These are phyloP conservation scores for Matsumyia berberina DNA, from an alignment of 2,888 invertebrate species.

Conservation along the genomic window DNA sequence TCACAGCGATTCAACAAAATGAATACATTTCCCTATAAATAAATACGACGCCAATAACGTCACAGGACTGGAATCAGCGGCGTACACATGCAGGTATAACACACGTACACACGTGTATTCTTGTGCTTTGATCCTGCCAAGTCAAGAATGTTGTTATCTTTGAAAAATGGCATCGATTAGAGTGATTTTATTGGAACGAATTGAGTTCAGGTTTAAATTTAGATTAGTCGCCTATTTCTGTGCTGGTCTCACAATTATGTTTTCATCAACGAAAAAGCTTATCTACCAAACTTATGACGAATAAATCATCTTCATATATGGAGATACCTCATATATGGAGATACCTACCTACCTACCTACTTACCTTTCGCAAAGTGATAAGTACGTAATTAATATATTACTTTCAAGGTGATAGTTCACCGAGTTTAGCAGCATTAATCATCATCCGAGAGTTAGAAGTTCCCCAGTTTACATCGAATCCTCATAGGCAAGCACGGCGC, in stretches of 20 bases:
- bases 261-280: too few species aligned
- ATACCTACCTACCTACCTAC: too few species aligned
- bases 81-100: neutral
- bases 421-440: too few species aligned
- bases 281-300: too few species aligned
- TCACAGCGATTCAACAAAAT: neutral
- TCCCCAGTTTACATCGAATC: neutral
- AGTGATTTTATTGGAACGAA: neutral
- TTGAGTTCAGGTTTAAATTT: neutral
- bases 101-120: neutral
- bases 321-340: too few species aligned
- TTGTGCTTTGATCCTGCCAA: slow-evolving; percentile 4
- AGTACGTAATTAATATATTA: too few species aligned
- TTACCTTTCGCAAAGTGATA: too few species aligned
- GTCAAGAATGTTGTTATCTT: neutral
- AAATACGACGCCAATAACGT: slow-evolving; percentile 8
- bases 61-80: neutral
- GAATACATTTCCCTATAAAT: slow-evolving; percentile 16
- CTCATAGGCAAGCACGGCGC: neutral
- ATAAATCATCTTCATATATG: too few species aligned
- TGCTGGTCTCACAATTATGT: too few species aligned
- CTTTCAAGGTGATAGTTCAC: too few species aligned
- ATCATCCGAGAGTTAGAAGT: neutral
- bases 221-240: too few species aligned
- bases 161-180: neutral